These are phyloP conservation scores for Rhadina sibilatrix DNA, from an alignment of 2,113 vertebrate genomes.

Conservation along the genomic window DNA sequence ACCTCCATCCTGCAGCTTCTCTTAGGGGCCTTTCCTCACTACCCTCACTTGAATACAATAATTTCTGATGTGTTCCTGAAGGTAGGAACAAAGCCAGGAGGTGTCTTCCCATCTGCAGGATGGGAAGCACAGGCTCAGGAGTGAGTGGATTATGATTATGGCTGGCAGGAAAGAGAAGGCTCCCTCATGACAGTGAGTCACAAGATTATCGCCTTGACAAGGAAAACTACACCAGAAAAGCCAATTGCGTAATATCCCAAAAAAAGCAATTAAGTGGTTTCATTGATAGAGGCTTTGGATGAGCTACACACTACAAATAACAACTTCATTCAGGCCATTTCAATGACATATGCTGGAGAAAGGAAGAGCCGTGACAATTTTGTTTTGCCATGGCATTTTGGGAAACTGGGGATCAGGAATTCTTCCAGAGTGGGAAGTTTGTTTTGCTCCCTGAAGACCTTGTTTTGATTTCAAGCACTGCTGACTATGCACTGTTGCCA, in stretches of 20 bases:
- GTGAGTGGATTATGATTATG: fast-evolving
- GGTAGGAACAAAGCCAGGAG: background rate
- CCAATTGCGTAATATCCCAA: background rate
- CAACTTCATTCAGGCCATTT: background rate
- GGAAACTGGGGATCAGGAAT: background rate
- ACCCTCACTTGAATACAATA: background rate
- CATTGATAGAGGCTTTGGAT: background rate
- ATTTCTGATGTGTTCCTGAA: background rate
- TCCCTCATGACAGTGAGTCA: slow-evolving; percentile 41
- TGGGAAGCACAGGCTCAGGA: background rate
- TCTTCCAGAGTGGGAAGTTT: background rate
- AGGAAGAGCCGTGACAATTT: background rate
- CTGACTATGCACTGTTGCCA: background rate
- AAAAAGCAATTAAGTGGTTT: background rate
- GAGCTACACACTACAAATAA: background rate
- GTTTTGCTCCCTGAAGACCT: background rate
- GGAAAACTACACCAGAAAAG: background rate
- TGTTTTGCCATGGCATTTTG: background rate
- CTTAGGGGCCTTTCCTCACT: background rate
- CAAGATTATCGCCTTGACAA: background rate
- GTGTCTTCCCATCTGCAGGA: background rate
- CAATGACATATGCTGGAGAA: background rate
- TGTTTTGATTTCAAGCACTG: background rate
- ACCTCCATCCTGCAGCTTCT: background rate
- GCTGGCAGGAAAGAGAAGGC: background rate